Conservation (phyloP, 2,113 vertebrate genomes). For the Xerus inauris region DNA sequence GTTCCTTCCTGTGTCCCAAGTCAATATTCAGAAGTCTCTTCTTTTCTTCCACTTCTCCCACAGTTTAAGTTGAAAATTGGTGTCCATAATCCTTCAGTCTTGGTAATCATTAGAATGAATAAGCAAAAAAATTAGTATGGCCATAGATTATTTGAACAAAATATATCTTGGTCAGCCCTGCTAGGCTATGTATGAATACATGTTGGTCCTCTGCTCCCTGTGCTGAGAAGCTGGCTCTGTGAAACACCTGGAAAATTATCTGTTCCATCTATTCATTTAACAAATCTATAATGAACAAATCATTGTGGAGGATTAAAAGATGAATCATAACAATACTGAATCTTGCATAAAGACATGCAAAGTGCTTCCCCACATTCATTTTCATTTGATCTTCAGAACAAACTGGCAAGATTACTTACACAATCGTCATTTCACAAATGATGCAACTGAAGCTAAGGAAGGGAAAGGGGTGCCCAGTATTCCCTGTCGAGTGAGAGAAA, state of each 20-base stretch:
- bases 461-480: background rate
- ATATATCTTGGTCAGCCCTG: background rate
- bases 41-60: background rate
- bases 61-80: background rate
- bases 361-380: background rate
- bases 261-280: background rate
- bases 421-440: background rate
- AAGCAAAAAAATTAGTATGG: background rate
- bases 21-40: background rate
- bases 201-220: background rate
- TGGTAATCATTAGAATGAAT: background rate
- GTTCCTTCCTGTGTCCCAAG: background rate
- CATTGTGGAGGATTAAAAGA: background rate
- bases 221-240: background rate
- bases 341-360: background rate
- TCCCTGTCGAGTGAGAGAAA: background rate
- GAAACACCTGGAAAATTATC: background rate
- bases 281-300: background rate
- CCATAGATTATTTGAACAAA: background rate
- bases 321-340: background rate
- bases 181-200: background rate
- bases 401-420: background rate
- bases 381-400: slow-evolving; percentile 2
- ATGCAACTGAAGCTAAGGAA: background rate
- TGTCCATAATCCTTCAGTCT: background rate